phyloP scores from a whole-genome alignment of 2,888 invertebrate species.

The Rhimphoctona megacephalus region DNA sequence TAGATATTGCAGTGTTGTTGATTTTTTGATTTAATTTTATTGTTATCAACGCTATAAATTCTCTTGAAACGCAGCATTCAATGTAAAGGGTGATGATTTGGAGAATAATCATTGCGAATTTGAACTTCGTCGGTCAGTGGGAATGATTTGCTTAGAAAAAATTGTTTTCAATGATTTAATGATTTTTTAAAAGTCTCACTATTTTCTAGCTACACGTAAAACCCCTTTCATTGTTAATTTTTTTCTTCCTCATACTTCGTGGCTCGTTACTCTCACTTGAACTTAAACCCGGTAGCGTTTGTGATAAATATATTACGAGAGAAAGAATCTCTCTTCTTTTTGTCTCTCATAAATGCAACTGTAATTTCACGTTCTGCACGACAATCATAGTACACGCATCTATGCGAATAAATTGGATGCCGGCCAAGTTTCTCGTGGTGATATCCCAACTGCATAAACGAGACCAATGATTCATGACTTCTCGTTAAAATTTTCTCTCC shows the following conservation, averaged over 20 bases:
- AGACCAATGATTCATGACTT: constrained; percentile 44
- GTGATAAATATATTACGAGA: constrained; percentile 5
- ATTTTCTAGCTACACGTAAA: not conserved
- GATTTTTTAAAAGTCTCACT: not conserved
- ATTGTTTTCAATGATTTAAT: not conserved
- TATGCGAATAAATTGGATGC: constrained; percentile 59
- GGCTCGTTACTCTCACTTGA: constrained; percentile 62
- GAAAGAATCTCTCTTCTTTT: not conserved
- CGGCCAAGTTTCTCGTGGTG: constrained; percentile 59
- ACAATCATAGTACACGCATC: constrained; percentile 58
- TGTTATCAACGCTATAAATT: not conserved
- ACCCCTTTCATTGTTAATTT: not conserved
- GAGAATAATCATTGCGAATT: not conserved
- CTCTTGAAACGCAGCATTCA: not conserved
- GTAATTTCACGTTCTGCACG: constrained; percentile 55
- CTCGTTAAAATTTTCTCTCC: constrained; percentile 17
- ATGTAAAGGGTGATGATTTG: not conserved
- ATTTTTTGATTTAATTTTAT: not conserved
- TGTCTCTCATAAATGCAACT: constrained; percentile 28
- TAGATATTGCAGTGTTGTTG: not conserved
- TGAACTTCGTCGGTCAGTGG: not conserved
- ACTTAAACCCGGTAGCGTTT: constrained; percentile 32
- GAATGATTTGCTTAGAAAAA: not conserved
- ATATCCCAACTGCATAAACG: not conserved
- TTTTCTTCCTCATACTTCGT: not conserved